Base-by-base conservation (phyloP, 2,888 invertebrate genomes). In the Napeogenes inachia region DNA sequence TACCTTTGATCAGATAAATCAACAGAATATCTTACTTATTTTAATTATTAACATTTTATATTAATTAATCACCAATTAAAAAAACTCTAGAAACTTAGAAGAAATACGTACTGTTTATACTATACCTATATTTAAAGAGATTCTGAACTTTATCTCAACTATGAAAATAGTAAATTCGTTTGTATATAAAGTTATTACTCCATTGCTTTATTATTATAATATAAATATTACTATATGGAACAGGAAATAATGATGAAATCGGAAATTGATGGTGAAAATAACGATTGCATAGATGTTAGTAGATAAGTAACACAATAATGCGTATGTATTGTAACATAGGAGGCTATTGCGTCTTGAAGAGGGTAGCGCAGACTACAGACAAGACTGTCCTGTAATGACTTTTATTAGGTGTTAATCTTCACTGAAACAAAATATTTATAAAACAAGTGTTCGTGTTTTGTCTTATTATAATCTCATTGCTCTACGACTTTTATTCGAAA, bases 291-390 rank as follows among this genome's bases (percentile, higher is more conserved):
- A 84, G 85, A 86, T 86, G 76, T 78, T 78, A 72, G 74, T 75
- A 80, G 81, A 85, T 84, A 85, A 73, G 66, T 63, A 68, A 67
- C 75, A 84, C 85, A 86, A 88, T 83, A 87, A 87, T 85, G 85
- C 79, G 78, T 81, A 75, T 81, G 82, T 71, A 69, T 61, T 65
- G 70, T 84, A 82, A 84, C 82, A 80, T 80, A 76, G 76, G 21
- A 21, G 72, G 72, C 74, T 70, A 73, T 78, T 77, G 78, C 76
- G 72, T 74, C 72, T 78, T 75, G 56, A 21, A 42, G 42, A 71
- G 67, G 78, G 83, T 79, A 76, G 83, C 66, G 82, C 81, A 78
- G 84, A 85, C 80, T 84, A 77, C 75, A 58, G 55, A 55, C 58
- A 42, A 60, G 45, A 53, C 45, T 32, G 38, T 56, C 59, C 35